A percentile compares a stretch with the other conserved stretches of the same genome.
phyloP scores from a whole-genome alignment of 2,888 invertebrate species.

The Macaria liturata region DNA sequence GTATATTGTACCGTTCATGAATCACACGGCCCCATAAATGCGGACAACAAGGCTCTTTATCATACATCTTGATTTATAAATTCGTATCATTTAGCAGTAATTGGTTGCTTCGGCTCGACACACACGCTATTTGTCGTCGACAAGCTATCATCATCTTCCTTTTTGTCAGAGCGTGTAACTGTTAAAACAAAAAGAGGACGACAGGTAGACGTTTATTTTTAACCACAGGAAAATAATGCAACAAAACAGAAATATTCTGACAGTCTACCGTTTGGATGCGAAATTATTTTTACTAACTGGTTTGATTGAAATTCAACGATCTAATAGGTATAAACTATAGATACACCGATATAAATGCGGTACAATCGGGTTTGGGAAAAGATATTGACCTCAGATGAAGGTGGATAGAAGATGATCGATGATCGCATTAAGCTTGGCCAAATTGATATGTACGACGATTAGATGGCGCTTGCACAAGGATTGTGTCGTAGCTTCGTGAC shows the following conservation, averaged over 20 bases:
- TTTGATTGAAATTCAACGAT: slow-evolving; percentile 66
- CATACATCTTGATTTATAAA: slow-evolving; percentile 49
- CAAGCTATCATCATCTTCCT: slow-evolving; percentile 53
- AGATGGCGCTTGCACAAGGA: slow-evolving; percentile 62
- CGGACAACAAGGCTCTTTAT: slow-evolving; percentile 33
- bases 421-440: slow-evolving; percentile 60
- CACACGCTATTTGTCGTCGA: slow-evolving; percentile 45
- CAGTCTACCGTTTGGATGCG: slow-evolving; percentile 34
- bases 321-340: slow-evolving; percentile 42
- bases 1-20: slow-evolving; percentile 5
- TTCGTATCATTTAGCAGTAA: slow-evolving; percentile 68
- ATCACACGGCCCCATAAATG: slow-evolving; percentile 22
- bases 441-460: slow-evolving; percentile 68
- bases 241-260: slow-evolving; percentile 28
- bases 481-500: slow-evolving; percentile 41
- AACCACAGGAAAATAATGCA: slow-evolving; percentile 32
- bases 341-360: slow-evolving; percentile 36
- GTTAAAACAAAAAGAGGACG: slow-evolving; percentile 29
- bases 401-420: slow-evolving; percentile 76
- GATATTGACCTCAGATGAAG: slow-evolving; percentile 74
- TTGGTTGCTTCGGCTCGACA: slow-evolving; percentile 43
- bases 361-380: slow-evolving; percentile 64
- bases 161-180: slow-evolving; percentile 45
- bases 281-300: slow-evolving; percentile 57
- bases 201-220: slow-evolving; percentile 16